These are phyloP conservation scores for Dryocosmus kuriphilus DNA, from an alignment of 2,888 invertebrate species.

Conservation along the genomic window DNA sequence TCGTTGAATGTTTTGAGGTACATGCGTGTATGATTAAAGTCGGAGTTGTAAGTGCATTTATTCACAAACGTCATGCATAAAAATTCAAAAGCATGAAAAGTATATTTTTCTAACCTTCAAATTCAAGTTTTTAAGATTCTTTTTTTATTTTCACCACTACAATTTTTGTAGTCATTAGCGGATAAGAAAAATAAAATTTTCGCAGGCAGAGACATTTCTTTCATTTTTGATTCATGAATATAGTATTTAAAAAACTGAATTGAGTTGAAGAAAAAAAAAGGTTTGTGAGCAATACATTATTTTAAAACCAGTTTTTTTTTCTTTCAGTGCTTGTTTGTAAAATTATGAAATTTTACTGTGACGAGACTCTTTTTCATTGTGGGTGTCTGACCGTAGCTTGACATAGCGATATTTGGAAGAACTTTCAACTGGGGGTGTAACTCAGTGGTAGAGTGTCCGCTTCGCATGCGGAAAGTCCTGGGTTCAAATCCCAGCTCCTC, in stretches of 20 bases:
- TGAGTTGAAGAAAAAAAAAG: too few species aligned
- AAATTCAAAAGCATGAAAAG: background rate
- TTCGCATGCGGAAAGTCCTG: constrained; percentile 78
- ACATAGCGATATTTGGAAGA: background rate
- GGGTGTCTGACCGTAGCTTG: background rate
- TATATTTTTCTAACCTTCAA: background rate
- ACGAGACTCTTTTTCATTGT: background rate
- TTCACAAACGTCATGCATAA: too few species aligned
- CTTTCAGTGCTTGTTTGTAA: background rate
- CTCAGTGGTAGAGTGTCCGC: constrained; percentile 78
- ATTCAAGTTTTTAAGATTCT: background rate
- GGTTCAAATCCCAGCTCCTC: constrained; percentile 77
- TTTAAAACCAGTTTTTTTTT: background rate
- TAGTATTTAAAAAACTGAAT: too few species aligned
- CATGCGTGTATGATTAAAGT: too few species aligned
- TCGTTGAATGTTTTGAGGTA: too few species aligned
- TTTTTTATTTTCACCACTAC: background rate
- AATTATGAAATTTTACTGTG: background rate
- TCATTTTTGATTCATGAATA: background rate
- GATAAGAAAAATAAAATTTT: background rate
- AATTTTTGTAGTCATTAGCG: background rate
- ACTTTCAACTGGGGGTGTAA: constrained; percentile 73
- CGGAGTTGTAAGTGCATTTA: too few species aligned
- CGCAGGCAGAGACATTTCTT: background rate
- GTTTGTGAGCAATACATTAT: background rate